These are phyloP conservation scores for Drosophila nikananu DNA, from an alignment of 1,140 invertebrate species.

Conservation along the genomic window DNA sequence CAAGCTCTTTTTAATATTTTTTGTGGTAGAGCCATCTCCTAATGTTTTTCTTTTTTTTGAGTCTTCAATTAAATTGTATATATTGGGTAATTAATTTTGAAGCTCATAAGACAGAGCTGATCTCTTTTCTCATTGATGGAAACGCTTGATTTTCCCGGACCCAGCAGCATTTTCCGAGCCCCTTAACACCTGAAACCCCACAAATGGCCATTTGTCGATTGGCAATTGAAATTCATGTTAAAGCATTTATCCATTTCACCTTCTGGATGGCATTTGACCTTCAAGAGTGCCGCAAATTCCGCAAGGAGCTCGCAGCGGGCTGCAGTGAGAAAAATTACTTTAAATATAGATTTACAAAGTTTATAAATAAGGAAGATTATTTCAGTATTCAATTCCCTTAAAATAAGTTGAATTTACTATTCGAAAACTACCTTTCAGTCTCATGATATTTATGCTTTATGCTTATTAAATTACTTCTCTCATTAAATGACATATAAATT, in stretches of 20 bases:
- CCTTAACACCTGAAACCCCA: conserved; percentile 13
- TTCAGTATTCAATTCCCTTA: not conserved
- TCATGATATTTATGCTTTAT: not conserved
- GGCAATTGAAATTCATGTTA: conserved; percentile 52
- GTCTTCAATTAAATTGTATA: not conserved
- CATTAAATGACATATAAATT: not conserved
- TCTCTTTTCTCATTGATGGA: not conserved
- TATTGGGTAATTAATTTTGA: not conserved
- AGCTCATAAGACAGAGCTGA: not conserved
- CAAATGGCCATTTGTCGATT: conserved; percentile 50
- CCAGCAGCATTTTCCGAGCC: not conserved
- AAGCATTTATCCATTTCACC: conserved; percentile 57
- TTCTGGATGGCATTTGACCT: conserved; percentile 63
- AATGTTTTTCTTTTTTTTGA: not conserved
- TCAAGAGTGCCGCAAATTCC: conserved; percentile 57
- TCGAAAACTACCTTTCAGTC: too few species aligned
- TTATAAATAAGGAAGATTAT: not conserved
- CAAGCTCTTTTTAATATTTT: not conserved
- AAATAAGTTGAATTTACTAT: too few species aligned
- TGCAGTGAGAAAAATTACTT: not conserved
- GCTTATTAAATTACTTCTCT: not conserved
- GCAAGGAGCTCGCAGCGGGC: not conserved
- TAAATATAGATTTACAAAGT: not conserved
- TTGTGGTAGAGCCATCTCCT: not conserved
- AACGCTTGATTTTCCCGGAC: not conserved